Conservation (phyloP, 1,140 invertebrate species). For the Ylistrum balloti region DNA sequence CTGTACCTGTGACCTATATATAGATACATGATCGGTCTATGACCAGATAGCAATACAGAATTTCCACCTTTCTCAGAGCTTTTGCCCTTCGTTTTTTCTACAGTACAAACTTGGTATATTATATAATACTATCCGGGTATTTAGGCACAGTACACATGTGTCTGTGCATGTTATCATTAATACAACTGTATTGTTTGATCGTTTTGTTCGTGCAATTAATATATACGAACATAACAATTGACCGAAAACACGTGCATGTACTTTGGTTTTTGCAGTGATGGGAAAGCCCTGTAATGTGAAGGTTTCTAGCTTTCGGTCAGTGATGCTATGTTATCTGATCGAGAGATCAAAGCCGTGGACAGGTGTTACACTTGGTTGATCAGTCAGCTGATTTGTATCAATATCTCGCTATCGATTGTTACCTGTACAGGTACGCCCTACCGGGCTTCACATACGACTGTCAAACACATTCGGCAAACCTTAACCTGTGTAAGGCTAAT, state of each 20-base stretch:
- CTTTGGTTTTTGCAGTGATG: no score
- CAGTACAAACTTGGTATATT: background rate
- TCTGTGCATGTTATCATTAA: background rate
- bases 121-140: no score
- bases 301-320: background rate
- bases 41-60: no score
- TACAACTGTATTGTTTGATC: no score
- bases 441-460: background rate
- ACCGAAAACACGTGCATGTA: no score
- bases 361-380: conserved; percentile 1
- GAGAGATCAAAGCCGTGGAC: background rate
- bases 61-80: no score
- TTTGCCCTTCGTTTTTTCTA: conserved; percentile 1
- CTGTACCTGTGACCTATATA: background rate
- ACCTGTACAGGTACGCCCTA: conserved; percentile 23
- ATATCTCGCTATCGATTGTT: conserved; percentile 11
- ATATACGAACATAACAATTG: background rate
- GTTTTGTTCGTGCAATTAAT: background rate
- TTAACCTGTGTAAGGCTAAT: background rate
- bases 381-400: background rate
- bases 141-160: background rate
- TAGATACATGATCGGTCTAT: no score
- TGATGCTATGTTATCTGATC: conserved; percentile 17
- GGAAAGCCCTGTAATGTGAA: background rate
- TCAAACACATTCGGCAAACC: background rate